Percentiles rank a stretch among this genome's conserved stretches.
phyloP scores from a whole-genome alignment of 2,888 invertebrate genomes.

The Ochropleura plecta region DNA sequence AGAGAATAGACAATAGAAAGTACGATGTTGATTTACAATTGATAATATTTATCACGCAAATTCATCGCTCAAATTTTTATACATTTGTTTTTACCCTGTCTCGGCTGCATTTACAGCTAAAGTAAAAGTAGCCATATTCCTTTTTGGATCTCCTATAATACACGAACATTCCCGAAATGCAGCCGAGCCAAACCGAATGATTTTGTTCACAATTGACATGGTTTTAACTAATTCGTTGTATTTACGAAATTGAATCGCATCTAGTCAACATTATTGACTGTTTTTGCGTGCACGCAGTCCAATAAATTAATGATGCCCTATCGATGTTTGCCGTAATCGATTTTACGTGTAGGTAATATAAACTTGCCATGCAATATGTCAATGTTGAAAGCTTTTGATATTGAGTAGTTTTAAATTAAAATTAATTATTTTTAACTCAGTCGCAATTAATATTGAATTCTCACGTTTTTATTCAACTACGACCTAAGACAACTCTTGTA shows the following conservation, averaged over 20 bases:
- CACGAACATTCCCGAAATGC: conserved; percentile 55
- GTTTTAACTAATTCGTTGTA: conserved; percentile 40
- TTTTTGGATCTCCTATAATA: conserved; percentile 52
- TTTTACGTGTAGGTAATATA: conserved; percentile 40
- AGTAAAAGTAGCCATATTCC: conserved; percentile 44
- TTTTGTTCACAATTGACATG: conserved; percentile 59
- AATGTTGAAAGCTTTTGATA: conserved; percentile 57
- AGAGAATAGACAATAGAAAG: conserved; percentile 59
- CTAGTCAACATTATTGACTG: conserved; percentile 68
- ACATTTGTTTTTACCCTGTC: conserved; percentile 61
- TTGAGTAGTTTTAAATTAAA: conserved; percentile 38
- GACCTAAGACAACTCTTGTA: background rate
- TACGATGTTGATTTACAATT: conserved; percentile 64
- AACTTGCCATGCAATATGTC: conserved; percentile 67
- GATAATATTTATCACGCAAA: conserved; percentile 69
- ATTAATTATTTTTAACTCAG: conserved; percentile 50
- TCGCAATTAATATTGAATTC: conserved; percentile 31
- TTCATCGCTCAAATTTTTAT: conserved; percentile 82
- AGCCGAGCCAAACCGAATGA: conserved; percentile 37
- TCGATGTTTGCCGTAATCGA: conserved; percentile 62
- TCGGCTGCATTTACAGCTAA: conserved; percentile 36
- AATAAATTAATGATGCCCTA: conserved; percentile 64
- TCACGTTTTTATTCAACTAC: conserved; percentile 33
- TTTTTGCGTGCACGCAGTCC: conserved; percentile 54
- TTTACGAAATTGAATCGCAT: conserved; percentile 60